A percentile compares a stretch with the other conserved stretches of the same genome.
phyloP scores from a whole-genome alignment of 2,888 invertebrate species.

The Cryptophagus acutangulus region DNA sequence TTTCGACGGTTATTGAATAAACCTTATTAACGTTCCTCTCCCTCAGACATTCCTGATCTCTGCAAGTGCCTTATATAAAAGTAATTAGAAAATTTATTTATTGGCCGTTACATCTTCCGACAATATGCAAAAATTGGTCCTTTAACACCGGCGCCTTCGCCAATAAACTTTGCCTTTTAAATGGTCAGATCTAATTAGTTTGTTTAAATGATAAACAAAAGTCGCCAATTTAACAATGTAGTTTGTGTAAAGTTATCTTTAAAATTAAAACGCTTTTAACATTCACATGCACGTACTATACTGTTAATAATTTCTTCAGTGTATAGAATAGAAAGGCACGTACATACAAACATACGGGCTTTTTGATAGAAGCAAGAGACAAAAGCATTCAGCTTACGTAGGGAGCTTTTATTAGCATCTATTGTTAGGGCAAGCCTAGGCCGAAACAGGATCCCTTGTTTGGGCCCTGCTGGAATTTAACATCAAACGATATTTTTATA shows the following conservation, averaged over 20 bases:
- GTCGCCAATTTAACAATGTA: constrained; percentile 32
- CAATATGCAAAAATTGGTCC: too few relatives aligned
- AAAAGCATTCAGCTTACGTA: constrained; percentile 9
- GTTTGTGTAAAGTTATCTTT: constrained; percentile 36
- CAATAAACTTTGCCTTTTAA: too few relatives aligned
- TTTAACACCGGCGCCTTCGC: too few relatives aligned
- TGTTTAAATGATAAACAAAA: constrained; percentile 32
- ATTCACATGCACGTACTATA: constrained; percentile 40
- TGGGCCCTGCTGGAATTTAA: constrained; percentile 6
- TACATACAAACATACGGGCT: constrained; percentile 22
- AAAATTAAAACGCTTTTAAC: constrained; percentile 40
- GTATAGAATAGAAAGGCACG: constrained; percentile 26
- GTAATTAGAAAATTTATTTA: too few relatives aligned
- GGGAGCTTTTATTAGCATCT: constrained; percentile 11
- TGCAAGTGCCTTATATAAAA: too few relatives aligned
- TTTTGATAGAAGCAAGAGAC: constrained; percentile 19
- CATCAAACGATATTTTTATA: constrained; percentile 11
- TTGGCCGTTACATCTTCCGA: too few relatives aligned
- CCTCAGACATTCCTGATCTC: constrained; percentile 17
- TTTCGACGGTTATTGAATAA: constrained; percentile 28
- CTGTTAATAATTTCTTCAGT: constrained; percentile 31
- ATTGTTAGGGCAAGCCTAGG: constrained; percentile 8
- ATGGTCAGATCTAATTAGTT: too few relatives aligned
- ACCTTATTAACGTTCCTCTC: constrained; percentile 24
- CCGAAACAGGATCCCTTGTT: constrained; percentile 7